Base-by-base conservation (phyloP, 2,113 vertebrate species). In the Prochilodus magdalenae region DNA sequence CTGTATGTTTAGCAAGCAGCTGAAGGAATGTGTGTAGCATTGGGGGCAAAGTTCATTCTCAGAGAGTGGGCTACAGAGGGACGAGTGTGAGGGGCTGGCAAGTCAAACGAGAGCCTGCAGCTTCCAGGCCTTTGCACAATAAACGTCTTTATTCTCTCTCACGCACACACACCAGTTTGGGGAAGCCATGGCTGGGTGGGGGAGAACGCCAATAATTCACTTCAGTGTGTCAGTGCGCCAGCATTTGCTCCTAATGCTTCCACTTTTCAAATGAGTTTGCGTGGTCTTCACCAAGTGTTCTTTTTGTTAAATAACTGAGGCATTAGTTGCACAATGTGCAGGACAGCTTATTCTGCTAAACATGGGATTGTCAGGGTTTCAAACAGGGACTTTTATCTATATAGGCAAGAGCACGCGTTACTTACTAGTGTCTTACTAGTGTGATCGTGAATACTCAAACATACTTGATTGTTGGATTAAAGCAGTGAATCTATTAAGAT, bases 1-100 rank as follows among this genome's bases (percentile, higher is more conserved):
- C 78, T 79, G 73, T 66, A 40, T 85, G 83, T 86, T 88, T 82
- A 71, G 59, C 77, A 66, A 86, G 81, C 75, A 26, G 62, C 72
- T 75, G 70, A 59, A 82, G 67, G 82, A 86, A 77, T 77, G 72
- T 60, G 27, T 62, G 36, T 66, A 59, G 36, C 70, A 49, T 75
- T 44, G n/a, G 59, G 74, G 60, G 20, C 77, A 77, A 77, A 79
- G 84, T 77, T 73, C 63, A 29, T 18, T 24, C 55, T 44, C 40
- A 14, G 36, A 77, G 76, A 79, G 63, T 33, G 55, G 62, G 62
- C 62, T 81, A 75, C 76, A 83, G 51, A 85, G 55, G 55, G 76
- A 78, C 15, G 20, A 62, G 63, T 77, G 63, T 49, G 51, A 77
- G 49, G 26, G 18, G 49, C 74, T 78, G 77, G 72, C 22, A 36